Evolutionary conservation across 2,797 vertebrate genomes (phyloP).

Genomic region (Dallia pectoralis): DNA sequence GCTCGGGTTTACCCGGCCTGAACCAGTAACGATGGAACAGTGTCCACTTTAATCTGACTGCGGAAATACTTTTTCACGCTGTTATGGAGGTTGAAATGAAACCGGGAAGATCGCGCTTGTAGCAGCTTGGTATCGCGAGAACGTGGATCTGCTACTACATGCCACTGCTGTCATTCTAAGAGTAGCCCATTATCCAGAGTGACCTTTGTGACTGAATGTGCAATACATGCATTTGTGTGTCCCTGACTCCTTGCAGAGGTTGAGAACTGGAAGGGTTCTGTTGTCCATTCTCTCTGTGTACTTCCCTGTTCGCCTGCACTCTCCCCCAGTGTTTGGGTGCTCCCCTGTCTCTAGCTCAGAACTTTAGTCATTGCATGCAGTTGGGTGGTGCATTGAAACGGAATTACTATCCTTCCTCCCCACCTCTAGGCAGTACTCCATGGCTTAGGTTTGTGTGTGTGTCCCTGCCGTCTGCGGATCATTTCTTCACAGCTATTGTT

Average conservation of each 20-base stretch:
- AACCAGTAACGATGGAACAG: not conserved
- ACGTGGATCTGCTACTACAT: not conserved
- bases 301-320: conserved; percentile 27
- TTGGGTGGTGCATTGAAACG: not conserved
- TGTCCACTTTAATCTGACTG: not conserved
- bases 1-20: too few species aligned
- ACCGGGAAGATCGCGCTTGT: not conserved
- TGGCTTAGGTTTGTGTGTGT: not conserved
- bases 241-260: conserved; percentile 12
- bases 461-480: not conserved
- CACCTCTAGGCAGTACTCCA: not conserved
- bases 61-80: not conserved
- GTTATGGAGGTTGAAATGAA: conserved; percentile 1
- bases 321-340: conserved; percentile 40
- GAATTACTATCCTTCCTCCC: not conserved
- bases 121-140: not conserved
- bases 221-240: conserved; percentile 28
- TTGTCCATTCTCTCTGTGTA: not conserved
- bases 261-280: conserved; percentile 11
- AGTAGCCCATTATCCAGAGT: conserved; percentile 1
- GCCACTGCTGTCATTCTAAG: not conserved
- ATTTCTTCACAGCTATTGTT: not conserved
- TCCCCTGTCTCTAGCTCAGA: conserved; percentile 56
- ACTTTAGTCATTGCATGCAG: conserved; percentile 45
- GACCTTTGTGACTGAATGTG: not conserved